phyloP scores from a whole-genome alignment of 2,888 invertebrate species.

The Nemapogon koenigi region DNA sequence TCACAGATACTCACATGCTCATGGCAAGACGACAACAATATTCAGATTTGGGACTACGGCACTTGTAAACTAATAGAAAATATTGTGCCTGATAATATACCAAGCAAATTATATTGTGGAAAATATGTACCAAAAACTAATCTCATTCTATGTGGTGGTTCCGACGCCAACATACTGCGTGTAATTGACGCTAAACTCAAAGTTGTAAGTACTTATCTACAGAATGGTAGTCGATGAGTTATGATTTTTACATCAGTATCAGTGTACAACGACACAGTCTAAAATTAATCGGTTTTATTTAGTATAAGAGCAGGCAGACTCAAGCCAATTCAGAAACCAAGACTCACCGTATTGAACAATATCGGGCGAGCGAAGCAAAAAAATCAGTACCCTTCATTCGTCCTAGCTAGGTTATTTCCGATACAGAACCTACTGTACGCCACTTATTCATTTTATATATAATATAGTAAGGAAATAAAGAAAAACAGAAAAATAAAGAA shows the following conservation, averaged over 20 bases:
- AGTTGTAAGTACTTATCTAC: slow-evolving; percentile 59
- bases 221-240: neutral
- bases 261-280: too few species aligned
- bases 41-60: slow-evolving; percentile 72
- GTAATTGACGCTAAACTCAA: slow-evolving; percentile 67
- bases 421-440: too few species aligned
- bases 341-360: too few species aligned
- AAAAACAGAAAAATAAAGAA: too few species aligned
- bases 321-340: too few species aligned
- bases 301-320: too few species aligned
- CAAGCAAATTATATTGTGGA: slow-evolving; percentile 68
- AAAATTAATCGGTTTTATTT: too few species aligned
- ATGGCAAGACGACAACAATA: slow-evolving; percentile 66
- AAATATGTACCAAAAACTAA: slow-evolving; percentile 62
- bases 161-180: slow-evolving; percentile 64
- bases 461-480: too few species aligned
- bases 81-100: slow-evolving; percentile 58
- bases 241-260: neutral
- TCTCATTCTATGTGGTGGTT: slow-evolving; percentile 67
- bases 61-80: slow-evolving; percentile 67
- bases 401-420: too few species aligned
- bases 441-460: too few species aligned
- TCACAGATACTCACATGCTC: slow-evolving; percentile 71
- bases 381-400: too few species aligned
- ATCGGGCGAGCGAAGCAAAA: too few species aligned